Conservation (phyloP, 2,797 vertebrate genomes). For the Poecile montanus region DNA sequence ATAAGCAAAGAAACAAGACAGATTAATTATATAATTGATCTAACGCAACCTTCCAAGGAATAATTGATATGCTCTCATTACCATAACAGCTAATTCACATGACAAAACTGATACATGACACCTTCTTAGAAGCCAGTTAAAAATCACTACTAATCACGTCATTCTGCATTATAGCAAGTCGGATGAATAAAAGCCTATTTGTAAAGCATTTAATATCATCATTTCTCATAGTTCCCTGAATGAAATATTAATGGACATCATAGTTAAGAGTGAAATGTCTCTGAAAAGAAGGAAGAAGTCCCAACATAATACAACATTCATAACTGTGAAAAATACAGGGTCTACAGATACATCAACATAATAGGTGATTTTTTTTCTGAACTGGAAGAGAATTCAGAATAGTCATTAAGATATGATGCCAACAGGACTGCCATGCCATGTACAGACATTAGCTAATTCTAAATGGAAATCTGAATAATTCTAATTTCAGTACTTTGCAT, state of each 20-base stretch:
- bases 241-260: conserved; percentile 23
- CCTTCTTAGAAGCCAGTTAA: conserved; percentile 41
- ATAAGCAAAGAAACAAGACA: conserved; percentile 19
- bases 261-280: conserved; percentile 1
- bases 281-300: not conserved
- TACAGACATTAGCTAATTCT: not conserved
- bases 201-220: conserved; percentile 29
- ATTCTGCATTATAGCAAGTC: conserved; percentile 31
- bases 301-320: not conserved
- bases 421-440: not conserved
- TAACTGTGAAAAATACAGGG: not conserved
- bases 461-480: conserved; percentile 16
- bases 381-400: not conserved
- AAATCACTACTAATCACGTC: conserved; percentile 54
- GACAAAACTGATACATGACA: conserved; percentile 52
- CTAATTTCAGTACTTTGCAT: not conserved
- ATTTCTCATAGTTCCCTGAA: conserved; percentile 38
- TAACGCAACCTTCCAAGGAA: conserved; percentile 4
- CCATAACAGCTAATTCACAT: conserved; percentile 17
- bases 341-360: not conserved
- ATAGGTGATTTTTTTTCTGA: not conserved
- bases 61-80: conserved; percentile 47
- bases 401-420: not conserved
- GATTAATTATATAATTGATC: conserved; percentile 54
- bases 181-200: conserved; percentile 52